phyloP scores from a whole-genome alignment of 23 tunicate genomes.

The Styela plicata region DNA sequence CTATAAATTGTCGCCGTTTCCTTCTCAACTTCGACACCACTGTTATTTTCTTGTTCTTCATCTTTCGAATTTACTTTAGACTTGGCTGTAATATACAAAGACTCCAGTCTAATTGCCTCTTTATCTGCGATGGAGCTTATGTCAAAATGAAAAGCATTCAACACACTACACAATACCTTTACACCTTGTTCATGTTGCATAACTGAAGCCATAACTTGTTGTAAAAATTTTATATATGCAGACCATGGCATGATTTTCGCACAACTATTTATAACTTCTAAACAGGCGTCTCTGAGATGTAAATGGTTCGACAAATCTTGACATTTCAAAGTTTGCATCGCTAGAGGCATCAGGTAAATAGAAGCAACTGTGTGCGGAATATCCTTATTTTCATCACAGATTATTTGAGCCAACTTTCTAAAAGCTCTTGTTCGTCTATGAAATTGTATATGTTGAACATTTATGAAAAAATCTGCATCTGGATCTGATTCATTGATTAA shows the following conservation, averaged over 20 bases:
- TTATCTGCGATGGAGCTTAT: conserved; percentile 8
- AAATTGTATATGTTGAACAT: conserved; percentile 69
- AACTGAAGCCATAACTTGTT: conserved; percentile 26
- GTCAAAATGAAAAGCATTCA: conserved; percentile 76
- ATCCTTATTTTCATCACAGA: not conserved
- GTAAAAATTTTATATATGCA: conserved; percentile 41
- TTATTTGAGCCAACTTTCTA: conserved; percentile 53
- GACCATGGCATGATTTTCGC: conserved; percentile 69
- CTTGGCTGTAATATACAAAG: not conserved
- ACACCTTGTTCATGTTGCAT: conserved; percentile 30
- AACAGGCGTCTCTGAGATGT: conserved; percentile 58
- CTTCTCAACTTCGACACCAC: not conserved
- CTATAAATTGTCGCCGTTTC: conserved; percentile 7
- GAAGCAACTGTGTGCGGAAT: conserved; percentile 33
- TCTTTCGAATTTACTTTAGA: conserved; percentile 6
- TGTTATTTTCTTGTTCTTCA: not conserved
- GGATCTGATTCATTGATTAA: conserved; percentile 48
- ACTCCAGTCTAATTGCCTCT: not conserved
- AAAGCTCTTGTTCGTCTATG: conserved; percentile 71
- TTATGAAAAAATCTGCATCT: conserved; percentile 71
- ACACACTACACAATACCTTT: conserved; percentile 38
- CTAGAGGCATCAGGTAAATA: conserved; percentile 69
- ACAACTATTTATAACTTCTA: conserved; percentile 51
- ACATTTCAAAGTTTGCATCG: conserved; percentile 44
- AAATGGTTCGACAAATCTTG: conserved; percentile 31